Conservation (phyloP, 2,797 vertebrate genomes). For the Gouania willdenowi region DNA sequence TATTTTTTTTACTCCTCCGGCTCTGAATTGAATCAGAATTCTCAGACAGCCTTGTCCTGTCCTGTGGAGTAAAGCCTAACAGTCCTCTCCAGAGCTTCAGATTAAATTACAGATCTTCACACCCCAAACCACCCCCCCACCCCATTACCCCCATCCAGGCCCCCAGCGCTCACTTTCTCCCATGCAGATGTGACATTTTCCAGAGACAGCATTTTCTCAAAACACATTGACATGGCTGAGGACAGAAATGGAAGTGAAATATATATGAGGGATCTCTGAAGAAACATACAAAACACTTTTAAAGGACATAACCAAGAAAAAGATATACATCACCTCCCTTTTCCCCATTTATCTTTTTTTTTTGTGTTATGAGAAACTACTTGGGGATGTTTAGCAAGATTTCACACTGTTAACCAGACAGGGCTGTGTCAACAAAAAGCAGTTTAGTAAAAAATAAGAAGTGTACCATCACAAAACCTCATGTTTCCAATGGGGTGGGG, state of each 20-base stretch:
- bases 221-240: conserved; percentile 39
- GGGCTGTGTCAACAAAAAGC: no score
- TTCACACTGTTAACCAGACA: conserved; percentile 46
- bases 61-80: conserved; percentile 51
- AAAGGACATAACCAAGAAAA: conserved; percentile 35
- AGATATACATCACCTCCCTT: conserved; percentile 18
- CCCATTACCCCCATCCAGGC: neutral
- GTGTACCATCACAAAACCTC: no score
- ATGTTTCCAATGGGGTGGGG: no score
- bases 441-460: no score
- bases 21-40: conserved; percentile 59
- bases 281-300: conserved; percentile 38
- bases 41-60: conserved; percentile 32
- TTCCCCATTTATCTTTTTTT: conserved; percentile 5
- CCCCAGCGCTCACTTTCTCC: conserved; percentile 26
- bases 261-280: conserved; percentile 4
- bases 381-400: conserved; percentile 16
- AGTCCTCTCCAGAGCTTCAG: conserved; percentile 55
- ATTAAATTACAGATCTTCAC: conserved; percentile 70
- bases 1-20: conserved; percentile 7
- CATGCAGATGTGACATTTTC: conserved; percentile 67
- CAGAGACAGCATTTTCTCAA: conserved; percentile 58
- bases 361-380: conserved; percentile 30
- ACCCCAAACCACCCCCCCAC: conserved; percentile 39
- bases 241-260: conserved; percentile 27